These are phyloP conservation scores for Hirtodrosophila trivittata DNA, from an alignment of 2,888 invertebrate species.

Conservation along the genomic window DNA sequence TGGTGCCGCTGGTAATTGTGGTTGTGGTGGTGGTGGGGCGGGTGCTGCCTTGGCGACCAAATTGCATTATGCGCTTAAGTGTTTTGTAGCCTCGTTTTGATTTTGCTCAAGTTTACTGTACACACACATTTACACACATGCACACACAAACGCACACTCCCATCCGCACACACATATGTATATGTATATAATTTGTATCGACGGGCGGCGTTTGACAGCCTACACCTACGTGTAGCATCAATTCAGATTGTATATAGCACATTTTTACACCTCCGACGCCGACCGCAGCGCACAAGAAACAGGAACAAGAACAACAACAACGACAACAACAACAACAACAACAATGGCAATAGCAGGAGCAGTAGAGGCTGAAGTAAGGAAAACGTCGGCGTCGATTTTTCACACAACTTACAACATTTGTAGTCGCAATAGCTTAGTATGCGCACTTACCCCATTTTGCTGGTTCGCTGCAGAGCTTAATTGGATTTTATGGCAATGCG, in stretches of 20 bases:
- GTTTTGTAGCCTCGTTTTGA: slow-evolving; percentile 70
- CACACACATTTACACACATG: slow-evolving; percentile 3
- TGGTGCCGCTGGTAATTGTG: slow-evolving; percentile 7
- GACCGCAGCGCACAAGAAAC: slow-evolving; percentile 52
- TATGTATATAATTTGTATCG: slow-evolving; percentile 36
- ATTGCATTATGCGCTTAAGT: slow-evolving; percentile 77
- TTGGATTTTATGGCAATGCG: slow-evolving; percentile 43
- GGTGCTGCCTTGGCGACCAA: slow-evolving; percentile 58
- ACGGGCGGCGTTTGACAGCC: slow-evolving; percentile 31
- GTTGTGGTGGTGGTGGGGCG: slow-evolving; percentile 4
- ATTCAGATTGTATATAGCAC: slow-evolving; percentile 54
- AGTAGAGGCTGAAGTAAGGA: slow-evolving; percentile 28
- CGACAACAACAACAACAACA: slow-evolving; percentile 23
- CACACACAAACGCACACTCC: slow-evolving; percentile 26
- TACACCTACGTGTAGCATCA: slow-evolving; percentile 35
- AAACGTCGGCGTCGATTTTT: slow-evolving; percentile 73
- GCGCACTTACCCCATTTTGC: slow-evolving; percentile 65
- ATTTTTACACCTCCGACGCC: slow-evolving; percentile 58
- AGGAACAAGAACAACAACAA: slow-evolving; percentile 6
- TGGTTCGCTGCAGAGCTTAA: slow-evolving; percentile 47
- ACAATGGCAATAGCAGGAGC: slow-evolving; percentile 23
- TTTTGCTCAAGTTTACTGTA: slow-evolving; percentile 69
- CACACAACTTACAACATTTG: slow-evolving; percentile 53
- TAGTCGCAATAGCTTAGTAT: slow-evolving; percentile 16
- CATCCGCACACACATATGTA: slow-evolving; percentile 37